Evolutionary conservation across 2,888 invertebrate genomes (phyloP).

Genomic region (Plagodis pulveraria): DNA sequence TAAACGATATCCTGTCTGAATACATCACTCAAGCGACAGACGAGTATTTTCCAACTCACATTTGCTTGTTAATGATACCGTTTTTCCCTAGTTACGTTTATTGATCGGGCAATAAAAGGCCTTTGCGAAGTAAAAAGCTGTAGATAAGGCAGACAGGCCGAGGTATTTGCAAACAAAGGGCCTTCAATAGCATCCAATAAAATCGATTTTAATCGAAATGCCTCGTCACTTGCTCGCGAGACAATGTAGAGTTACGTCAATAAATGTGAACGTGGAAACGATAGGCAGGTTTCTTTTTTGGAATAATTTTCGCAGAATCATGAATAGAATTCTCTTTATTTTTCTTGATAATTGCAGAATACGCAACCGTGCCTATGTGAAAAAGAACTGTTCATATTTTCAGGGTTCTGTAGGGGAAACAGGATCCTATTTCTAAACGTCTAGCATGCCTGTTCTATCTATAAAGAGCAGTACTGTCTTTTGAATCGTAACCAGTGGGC

Average conservation of each 20-base stretch:
- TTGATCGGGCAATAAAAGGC: conserved; percentile 43
- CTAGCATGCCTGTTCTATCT: no score
- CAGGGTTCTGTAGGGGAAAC: no score
- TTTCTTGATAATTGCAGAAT: conserved; percentile 17
- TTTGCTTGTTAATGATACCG: conserved; percentile 29
- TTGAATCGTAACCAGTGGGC: no score
- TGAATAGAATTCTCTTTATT: conserved; percentile 23
- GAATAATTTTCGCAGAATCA: conserved; percentile 22
- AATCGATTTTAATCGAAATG: conserved; percentile 66
- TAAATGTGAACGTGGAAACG: conserved; percentile 50
- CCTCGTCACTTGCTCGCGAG: conserved; percentile 32
- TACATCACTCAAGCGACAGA: conserved; percentile 17
- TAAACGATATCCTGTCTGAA: conserved; percentile 43
- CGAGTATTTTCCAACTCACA: conserved; percentile 29
- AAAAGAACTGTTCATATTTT: no score
- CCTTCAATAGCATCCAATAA: conserved; percentile 71
- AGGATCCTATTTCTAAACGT: no score
- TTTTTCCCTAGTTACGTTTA: conserved; percentile 31
- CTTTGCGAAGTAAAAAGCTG: conserved; percentile 43
- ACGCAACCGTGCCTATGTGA: no score
- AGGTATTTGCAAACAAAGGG: conserved; percentile 74
- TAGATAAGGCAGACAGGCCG: conserved; percentile 43
- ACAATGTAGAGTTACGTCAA: conserved; percentile 69
- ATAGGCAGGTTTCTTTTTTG: conserved; percentile 46
- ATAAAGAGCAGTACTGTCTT: no score